Conservation (phyloP, 2,113 vertebrate genomes). For the Hypocryptadius cinnamomeus region DNA sequence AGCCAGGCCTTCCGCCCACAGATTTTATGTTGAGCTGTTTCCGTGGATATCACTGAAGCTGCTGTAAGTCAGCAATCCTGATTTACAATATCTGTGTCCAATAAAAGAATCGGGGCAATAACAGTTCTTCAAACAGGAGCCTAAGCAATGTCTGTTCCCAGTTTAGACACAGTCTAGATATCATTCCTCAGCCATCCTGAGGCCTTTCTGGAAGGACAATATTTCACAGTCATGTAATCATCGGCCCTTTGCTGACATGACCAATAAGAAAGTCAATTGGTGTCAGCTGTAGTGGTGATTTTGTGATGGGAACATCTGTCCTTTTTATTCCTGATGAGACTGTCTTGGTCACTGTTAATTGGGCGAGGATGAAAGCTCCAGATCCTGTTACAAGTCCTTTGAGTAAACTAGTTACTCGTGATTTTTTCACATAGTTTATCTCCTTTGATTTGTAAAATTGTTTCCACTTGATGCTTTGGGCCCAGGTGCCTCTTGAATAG, state of each 20-base stretch:
- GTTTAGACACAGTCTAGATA: conserved; percentile 22
- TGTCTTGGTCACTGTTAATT: conserved; percentile 36
- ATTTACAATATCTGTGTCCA: conserved; percentile 4
- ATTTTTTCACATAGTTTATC: conserved; percentile 23
- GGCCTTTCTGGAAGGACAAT: conserved; percentile 3
- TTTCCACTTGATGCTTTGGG: conserved; percentile 39
- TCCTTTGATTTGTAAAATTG: conserved; percentile 56
- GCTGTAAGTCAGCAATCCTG: not conserved
- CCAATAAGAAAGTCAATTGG: conserved; percentile 43
- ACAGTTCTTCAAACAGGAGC: not conserved
- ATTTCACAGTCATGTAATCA: conserved; percentile 25
- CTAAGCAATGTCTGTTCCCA: conserved; percentile 13
- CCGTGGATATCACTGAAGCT: not conserved
- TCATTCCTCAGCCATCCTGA: not conserved
- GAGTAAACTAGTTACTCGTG: conserved; percentile 6
- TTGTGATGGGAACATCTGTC: conserved; percentile 25
- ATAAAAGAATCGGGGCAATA: not conserved
- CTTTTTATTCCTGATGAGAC: not conserved
- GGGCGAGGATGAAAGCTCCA: conserved; percentile 19
- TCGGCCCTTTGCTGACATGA: not conserved
- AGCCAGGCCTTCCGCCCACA: not conserved
- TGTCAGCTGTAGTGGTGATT: conserved; percentile 51
- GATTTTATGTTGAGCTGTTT: not conserved
- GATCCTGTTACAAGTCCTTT: conserved; percentile 23
- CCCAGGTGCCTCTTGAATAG: conserved; percentile 6